Conservation (phyloP, 2,888 invertebrate species). For the Eurois occulta region DNA sequence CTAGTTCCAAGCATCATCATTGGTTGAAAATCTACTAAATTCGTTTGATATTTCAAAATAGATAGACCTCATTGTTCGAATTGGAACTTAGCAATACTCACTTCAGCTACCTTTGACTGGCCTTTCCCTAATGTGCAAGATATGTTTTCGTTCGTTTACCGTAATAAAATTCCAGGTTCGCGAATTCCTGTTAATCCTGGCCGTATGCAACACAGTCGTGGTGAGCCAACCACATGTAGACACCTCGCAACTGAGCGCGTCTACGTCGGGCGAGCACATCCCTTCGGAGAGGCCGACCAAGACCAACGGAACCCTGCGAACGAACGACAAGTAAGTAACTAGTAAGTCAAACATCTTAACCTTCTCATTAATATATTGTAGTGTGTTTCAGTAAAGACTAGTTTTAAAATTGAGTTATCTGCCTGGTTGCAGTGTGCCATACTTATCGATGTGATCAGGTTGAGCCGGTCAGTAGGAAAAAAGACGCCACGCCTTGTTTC, state of each 20-base stretch:
- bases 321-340: conserved; percentile 85
- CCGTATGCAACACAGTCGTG: conserved; percentile 99
- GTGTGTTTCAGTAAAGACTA: conserved; percentile 6
- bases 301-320: conserved; percentile 82
- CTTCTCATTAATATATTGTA: conserved; percentile 22
- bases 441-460: not conserved
- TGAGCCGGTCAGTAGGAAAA: too few species aligned
- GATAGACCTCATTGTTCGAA: not conserved
- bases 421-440: too few species aligned
- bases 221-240: conserved; percentile 96
- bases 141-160: not conserved
- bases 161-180: conserved; percentile 90
- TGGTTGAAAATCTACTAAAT: not conserved
- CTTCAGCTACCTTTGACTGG: not conserved
- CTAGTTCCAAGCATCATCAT: not conserved
- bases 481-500: not conserved
- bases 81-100: not conserved
- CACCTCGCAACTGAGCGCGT: conserved; percentile 92
- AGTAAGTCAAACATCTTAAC: conserved; percentile 48
- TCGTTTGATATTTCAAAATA: not conserved
- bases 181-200: conserved; percentile 97
- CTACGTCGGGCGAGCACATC: conserved; percentile 85
- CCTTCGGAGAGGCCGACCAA: conserved; percentile 79
- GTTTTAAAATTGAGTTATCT: not conserved
- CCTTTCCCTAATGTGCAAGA: not conserved